Conservation (phyloP, 2,797 vertebrate genomes). For the Cheirogaleus major region DNA sequence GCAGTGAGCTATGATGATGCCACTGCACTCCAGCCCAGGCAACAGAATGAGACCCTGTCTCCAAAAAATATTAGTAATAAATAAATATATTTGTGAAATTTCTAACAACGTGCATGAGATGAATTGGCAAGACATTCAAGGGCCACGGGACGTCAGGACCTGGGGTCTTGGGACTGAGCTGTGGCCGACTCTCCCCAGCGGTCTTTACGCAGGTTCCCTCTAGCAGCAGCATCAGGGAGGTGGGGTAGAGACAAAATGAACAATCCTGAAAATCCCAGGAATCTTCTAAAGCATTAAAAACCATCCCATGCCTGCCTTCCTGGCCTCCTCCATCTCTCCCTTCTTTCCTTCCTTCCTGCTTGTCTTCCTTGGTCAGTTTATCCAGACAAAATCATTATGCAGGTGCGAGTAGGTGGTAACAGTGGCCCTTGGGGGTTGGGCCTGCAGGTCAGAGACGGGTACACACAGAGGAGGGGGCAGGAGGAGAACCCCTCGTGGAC, state of each 20-base stretch:
- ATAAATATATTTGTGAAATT: background rate
- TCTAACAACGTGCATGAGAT: background rate
- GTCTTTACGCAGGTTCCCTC: background rate
- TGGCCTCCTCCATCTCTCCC: rapidly evolving
- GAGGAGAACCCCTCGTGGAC: background rate
- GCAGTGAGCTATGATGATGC: background rate
- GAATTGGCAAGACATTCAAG: background rate
- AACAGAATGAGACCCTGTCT: background rate
- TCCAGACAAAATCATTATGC: background rate
- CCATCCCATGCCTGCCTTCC: background rate
- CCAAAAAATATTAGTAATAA: background rate
- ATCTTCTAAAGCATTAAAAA: background rate
- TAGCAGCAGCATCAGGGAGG: background rate
- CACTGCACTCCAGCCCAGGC: background rate
- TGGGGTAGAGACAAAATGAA: background rate
- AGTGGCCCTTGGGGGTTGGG: background rate
- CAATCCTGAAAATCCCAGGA: background rate
- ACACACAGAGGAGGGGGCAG: too few relatives aligned
- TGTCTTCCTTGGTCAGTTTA: background rate
- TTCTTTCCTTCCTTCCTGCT: background rate
- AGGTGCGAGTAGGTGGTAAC: rapidly evolving
- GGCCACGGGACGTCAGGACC: background rate
- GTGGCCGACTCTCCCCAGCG: rapidly evolving
- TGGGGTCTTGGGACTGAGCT: background rate
- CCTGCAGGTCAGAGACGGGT: background rate